phyloP scores from a whole-genome alignment of 2,113 vertebrate genomes.

The Otis tarda region DNA sequence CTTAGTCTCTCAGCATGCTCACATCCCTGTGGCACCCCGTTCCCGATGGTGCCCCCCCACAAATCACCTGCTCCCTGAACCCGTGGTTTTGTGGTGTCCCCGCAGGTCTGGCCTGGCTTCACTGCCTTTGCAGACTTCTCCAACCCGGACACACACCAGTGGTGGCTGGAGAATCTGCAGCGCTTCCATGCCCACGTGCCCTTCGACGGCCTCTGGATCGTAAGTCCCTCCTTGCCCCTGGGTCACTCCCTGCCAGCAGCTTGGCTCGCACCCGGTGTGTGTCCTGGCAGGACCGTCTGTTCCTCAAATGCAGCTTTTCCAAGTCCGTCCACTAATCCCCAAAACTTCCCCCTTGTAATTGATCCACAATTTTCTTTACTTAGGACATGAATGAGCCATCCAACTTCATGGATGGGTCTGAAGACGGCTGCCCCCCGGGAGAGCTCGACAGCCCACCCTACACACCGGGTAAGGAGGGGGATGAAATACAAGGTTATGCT shows the following conservation, averaged over 20 bases:
- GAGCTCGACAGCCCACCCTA: conserved; percentile 84
- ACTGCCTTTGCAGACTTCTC: conserved; percentile 89
- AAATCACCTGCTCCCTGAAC: background rate
- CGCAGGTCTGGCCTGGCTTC: conserved; percentile 87
- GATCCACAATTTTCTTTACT: background rate
- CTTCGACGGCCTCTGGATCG: conserved; percentile 86
- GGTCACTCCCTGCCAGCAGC: background rate
- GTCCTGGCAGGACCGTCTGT: background rate
- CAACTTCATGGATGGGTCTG: conserved; percentile 86
- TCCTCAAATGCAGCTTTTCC: background rate
- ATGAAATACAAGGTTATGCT: background rate
- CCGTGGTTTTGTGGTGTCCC: background rate
- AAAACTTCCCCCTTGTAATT: background rate
- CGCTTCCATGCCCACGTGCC: conserved; percentile 77
- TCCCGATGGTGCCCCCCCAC: fast-evolving
- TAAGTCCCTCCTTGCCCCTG: conserved; percentile 52
- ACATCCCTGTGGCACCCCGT: background rate
- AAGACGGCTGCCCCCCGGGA: conserved; percentile 78
- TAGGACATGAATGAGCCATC: conserved; percentile 94
- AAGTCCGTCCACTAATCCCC: background rate
- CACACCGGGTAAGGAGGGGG: conserved; percentile 73
- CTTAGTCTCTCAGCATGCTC: background rate
- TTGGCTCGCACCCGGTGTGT: fast-evolving
- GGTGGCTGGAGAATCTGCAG: conserved; percentile 88
- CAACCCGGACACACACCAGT: conserved; percentile 77